Evolutionary conservation across 2,888 invertebrate genomes (phyloP).

Genomic region (Plagodis dolabraria): DNA sequence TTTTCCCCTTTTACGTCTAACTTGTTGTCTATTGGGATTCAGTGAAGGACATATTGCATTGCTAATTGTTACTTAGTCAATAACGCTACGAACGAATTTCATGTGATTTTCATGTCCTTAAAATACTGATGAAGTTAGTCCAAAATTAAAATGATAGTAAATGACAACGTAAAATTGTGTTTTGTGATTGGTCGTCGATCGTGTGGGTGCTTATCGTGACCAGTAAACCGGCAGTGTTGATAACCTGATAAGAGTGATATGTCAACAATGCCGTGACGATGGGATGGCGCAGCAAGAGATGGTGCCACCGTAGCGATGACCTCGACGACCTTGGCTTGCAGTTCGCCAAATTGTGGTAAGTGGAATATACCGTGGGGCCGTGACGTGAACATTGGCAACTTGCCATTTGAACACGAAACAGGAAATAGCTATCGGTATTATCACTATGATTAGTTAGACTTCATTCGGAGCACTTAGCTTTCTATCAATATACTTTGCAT

Average conservation of each 20-base stretch:
- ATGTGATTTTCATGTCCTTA: too few species aligned
- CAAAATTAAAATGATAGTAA: too few species aligned
- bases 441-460: slow-evolving; percentile 9
- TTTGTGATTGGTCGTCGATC: too few species aligned
- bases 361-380: slow-evolving; percentile 44
- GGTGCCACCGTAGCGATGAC: slow-evolving; percentile 54
- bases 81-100: too few species aligned
- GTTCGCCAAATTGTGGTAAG: slow-evolving; percentile 55
- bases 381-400: slow-evolving; percentile 25
- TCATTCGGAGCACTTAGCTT: slow-evolving; percentile 6
- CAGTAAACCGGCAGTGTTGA: slow-evolving; percentile 19
- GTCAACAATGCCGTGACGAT: slow-evolving; percentile 39
- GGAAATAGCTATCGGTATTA: slow-evolving; percentile 25
- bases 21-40: slow-evolving; percentile 22
- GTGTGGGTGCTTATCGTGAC: too few species aligned
- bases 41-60: slow-evolving; percentile 7
- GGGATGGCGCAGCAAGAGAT: slow-evolving; percentile 54
- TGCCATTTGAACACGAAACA: slow-evolving; percentile 21
- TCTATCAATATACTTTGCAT: too few species aligned
- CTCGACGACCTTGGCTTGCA: slow-evolving; percentile 57
- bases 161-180: too few species aligned
- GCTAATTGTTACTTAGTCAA: slow-evolving; percentile 11
- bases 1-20: slow-evolving; percentile 19
- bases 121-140: too few species aligned
- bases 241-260: slow-evolving; percentile 33